Percentiles rank a stretch among this genome's conserved stretches.
Conservation (phyloP, 2,888 invertebrate genomes). For the Ormyrus pomaceus region DNA sequence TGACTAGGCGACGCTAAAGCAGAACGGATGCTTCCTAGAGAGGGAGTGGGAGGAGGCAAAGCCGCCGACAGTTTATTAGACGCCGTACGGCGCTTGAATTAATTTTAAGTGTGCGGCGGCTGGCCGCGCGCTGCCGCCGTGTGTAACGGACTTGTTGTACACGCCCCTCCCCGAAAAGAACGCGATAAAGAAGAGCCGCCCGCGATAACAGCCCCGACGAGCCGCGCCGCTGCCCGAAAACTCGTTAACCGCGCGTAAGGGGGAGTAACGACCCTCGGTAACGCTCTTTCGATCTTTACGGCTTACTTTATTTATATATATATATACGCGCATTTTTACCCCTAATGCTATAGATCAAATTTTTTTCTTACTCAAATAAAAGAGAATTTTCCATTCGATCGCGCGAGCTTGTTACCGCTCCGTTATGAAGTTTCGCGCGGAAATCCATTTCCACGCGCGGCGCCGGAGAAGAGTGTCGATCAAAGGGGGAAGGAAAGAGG, state of each 20-base stretch:
- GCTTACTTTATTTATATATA: neutral
- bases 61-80: slow-evolving; percentile 58
- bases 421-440: slow-evolving; percentile 23
- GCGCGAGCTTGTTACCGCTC: slow-evolving; percentile 30
- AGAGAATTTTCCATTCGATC: neutral
- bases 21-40: too few relatives aligned
- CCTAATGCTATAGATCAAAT: neutral
- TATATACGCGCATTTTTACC: neutral
- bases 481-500: slow-evolving; percentile 1
- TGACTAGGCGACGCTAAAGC: slow-evolving; percentile 34
- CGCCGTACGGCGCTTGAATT: slow-evolving; percentile 55
- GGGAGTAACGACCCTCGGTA: slow-evolving; percentile 40
- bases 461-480: slow-evolving; percentile 24
- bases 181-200: slow-evolving; percentile 2
- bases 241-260: slow-evolving; percentile 33
- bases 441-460: slow-evolving; percentile 39
- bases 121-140: neutral
- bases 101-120: slow-evolving; percentile 47
- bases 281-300: slow-evolving; percentile 21
- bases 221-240: slow-evolving; percentile 9
- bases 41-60: slow-evolving; percentile 33
- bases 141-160: slow-evolving; percentile 46
- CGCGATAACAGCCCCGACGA: slow-evolving; percentile 35
- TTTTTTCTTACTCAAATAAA: neutral
- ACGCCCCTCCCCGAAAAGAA: slow-evolving; percentile 33